Evolutionary conservation across 2,113 vertebrate genomes (phyloP).

Genomic region (Sylvilagus bachmani): DNA sequence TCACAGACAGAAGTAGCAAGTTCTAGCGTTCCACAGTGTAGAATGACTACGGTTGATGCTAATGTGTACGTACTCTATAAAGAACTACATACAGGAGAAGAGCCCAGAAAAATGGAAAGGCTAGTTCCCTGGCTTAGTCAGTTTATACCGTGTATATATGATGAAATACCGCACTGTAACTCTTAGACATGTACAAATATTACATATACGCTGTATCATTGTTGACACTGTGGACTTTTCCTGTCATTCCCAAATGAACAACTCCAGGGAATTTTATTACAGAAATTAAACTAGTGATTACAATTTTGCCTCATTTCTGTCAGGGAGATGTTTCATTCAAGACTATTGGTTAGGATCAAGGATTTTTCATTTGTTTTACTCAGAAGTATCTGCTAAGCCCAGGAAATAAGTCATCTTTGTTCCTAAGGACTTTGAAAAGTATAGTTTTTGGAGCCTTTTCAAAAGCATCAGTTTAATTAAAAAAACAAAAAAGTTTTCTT

Average conservation of each 20-base stretch:
- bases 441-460: not conserved
- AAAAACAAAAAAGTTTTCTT: not conserved
- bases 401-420: constrained; percentile 29
- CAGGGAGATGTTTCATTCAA: constrained; percentile 21
- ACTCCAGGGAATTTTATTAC: not conserved
- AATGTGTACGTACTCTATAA: too few species aligned
- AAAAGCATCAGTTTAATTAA: constrained; percentile 36
- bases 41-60: too few species aligned
- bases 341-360: not conserved
- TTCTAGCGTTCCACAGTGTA: too few species aligned
- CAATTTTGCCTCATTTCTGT: constrained; percentile 18
- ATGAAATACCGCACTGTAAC: too few species aligned
- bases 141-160: too few species aligned
- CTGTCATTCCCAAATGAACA: not conserved
- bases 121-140: too few species aligned
- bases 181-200: too few species aligned
- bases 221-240: not conserved
- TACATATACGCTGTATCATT: not conserved
- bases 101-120: too few species aligned
- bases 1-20: too few species aligned
- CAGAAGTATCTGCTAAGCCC: not conserved
- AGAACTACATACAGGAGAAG: too few species aligned
- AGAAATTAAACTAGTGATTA: constrained; percentile 1
- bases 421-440: constrained; percentile 3
- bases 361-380: constrained; percentile 46